Evolutionary conservation across 2,888 invertebrate genomes (phyloP), one percentile per base, ranked within the genome.

Genomic region (Eupithecia pulchellata): DNA sequence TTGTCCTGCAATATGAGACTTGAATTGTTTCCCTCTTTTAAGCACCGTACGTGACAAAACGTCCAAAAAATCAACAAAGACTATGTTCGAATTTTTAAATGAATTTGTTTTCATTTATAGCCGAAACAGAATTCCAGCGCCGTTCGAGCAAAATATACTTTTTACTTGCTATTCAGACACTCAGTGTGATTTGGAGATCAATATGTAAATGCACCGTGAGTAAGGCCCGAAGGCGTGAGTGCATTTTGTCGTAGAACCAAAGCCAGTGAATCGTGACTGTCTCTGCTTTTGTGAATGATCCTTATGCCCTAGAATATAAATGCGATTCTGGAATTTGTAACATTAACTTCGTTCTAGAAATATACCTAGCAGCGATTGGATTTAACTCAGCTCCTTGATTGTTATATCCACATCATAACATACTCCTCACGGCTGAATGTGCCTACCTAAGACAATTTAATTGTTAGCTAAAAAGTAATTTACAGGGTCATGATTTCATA

Each of bases 161-260:
- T 87, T 88, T 89, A 84, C 89, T 88, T 85, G 79, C 83, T 77
- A 85, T 86, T 84, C 86, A 85, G 84, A 84, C 83, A 85, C 85
- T 77, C 82, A 82, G 84, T 86, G 86, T 87, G 91, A 91, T 91
- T 90, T 86, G 79, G 81, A 88, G 89, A 92, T 91, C 92, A 89
- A 92, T 92, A 92, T 91, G 91, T 91, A 91, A 91, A 92, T 92
- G 90, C 87, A 88, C 83, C 86, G 86, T 84, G 89, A 90, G 88
- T 88, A 88, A 86, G 83, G 80, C 82, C 80, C 79, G 77, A 81
- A 84, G 86, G 86, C 88, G 89, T 85, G 89, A 91, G 91, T 91
- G 91, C 91, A 91, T 91, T 91, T 90, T 90, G 90, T 90, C 90
- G 90, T 89, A 89, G 87, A 84, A 82, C 77, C 81, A 83, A 78